phyloP scores from a whole-genome alignment of 2,113 vertebrate species.

The Scatophagus argus region DNA sequence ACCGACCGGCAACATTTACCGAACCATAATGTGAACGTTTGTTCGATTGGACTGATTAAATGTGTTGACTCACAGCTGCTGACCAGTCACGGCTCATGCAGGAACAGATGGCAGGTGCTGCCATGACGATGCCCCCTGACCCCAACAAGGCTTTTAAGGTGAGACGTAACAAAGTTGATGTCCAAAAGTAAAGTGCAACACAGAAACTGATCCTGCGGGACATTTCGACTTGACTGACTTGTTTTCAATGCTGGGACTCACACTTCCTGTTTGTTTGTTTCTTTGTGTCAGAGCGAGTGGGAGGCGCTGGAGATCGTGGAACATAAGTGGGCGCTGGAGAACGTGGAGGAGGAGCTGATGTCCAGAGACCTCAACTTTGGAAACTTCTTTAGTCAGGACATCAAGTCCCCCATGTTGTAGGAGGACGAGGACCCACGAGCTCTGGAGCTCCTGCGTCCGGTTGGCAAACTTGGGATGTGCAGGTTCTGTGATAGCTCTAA shows the following conservation, averaged over 20 bases:
- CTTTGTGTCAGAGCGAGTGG: slow-evolving; percentile 86
- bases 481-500: neutral
- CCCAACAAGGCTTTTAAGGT: slow-evolving; percentile 90
- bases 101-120: slow-evolving; percentile 86
- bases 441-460: neutral
- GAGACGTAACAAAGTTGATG: too few species aligned
- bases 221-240: too few species aligned
- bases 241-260: too few species aligned
- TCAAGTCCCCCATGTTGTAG: slow-evolving; percentile 63
- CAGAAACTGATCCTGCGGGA: too few species aligned
- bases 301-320: slow-evolving; percentile 89
- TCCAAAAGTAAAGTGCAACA: too few species aligned
- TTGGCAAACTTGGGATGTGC: neutral
- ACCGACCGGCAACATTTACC: too few species aligned
- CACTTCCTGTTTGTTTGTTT: neutral
- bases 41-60: neutral
- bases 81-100: slow-evolving; percentile 85
- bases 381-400: slow-evolving; percentile 72
- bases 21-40: neutral
- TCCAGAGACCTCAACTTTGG: slow-evolving; percentile 82
- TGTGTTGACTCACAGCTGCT: slow-evolving; percentile 71
- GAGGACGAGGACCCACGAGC: neutral
- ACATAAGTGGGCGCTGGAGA: slow-evolving; percentile 88
- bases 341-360: slow-evolving; percentile 88
- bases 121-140: slow-evolving; percentile 84